Conservation (phyloP, 2,113 vertebrate genomes). For the Poicephalus meyeri region DNA sequence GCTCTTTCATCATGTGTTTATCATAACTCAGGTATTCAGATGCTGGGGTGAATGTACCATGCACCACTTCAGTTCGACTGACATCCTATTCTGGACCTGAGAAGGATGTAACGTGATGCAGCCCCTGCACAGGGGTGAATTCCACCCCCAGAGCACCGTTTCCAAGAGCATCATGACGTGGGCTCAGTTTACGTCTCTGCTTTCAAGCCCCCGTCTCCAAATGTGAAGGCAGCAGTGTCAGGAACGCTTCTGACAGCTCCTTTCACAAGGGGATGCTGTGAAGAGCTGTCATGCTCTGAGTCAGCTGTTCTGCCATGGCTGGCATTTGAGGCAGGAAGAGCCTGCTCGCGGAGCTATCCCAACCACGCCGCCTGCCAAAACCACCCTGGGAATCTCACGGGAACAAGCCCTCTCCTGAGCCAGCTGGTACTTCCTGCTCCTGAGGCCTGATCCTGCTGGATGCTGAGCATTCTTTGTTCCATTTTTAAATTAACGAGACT, state of each 20-base stretch:
- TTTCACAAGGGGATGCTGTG: constrained; percentile 2
- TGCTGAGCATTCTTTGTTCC: constrained; percentile 50
- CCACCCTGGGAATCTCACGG: neutral
- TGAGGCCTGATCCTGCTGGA: constrained; percentile 48
- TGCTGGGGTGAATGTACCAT: neutral
- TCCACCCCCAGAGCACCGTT: neutral
- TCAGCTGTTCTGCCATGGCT: constrained; percentile 36
- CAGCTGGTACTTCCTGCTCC: constrained; percentile 46
- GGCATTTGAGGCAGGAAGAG: constrained; percentile 13
- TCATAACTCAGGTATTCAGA: neutral
- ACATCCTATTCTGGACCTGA: neutral
- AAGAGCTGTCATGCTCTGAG: constrained; percentile 32
- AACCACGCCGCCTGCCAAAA: neutral
- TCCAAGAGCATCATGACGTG: neutral
- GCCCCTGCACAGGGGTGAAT: neutral
- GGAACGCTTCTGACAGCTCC: neutral
- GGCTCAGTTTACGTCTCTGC: neutral
- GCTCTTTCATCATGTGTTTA: rapidly evolving
- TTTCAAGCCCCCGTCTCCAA: neutral
- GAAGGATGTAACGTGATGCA: neutral
- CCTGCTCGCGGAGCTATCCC: neutral
- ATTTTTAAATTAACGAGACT: constrained; percentile 12
- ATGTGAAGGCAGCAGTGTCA: neutral
- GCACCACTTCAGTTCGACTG: neutral
- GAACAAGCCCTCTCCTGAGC: neutral